Evolutionary conservation across 2,888 invertebrate genomes (phyloP).

Genomic region (Scaptomyza reducta): DNA sequence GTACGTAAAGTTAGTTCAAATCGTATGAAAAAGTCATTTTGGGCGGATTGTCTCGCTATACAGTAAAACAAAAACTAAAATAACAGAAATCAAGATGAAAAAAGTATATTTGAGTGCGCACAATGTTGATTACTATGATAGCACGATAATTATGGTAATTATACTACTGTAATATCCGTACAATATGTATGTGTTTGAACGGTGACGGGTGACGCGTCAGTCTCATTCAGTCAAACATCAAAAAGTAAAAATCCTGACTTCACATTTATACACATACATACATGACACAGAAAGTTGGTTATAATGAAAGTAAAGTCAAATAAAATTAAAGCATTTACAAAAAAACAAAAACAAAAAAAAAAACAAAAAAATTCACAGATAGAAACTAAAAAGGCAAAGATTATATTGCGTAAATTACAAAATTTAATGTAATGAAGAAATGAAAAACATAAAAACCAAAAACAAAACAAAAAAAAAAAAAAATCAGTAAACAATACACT

Average conservation of each 20-base stretch:
- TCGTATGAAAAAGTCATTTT: constrained; percentile 46
- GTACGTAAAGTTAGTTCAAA: constrained; percentile 68
- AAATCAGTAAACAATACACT: constrained; percentile 69
- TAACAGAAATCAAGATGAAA: background rate
- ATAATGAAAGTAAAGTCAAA: constrained; percentile 70
- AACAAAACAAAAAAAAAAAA: constrained; percentile 19
- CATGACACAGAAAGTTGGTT: constrained; percentile 46
- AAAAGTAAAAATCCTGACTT: constrained; percentile 39
- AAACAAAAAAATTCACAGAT: constrained; percentile 63
- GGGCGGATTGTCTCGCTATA: constrained; percentile 19
- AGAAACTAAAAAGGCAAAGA: constrained; percentile 45
- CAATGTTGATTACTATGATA: constrained; percentile 38
- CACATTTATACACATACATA: constrained; percentile 19
- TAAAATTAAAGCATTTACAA: constrained; percentile 81
- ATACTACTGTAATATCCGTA: constrained; percentile 37
- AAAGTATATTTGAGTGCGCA: constrained; percentile 23
- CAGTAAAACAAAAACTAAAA: constrained; percentile 26
- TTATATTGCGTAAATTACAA: constrained; percentile 62
- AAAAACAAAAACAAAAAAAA: constrained; percentile 53
- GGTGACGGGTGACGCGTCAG: constrained; percentile 18
- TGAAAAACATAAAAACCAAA: constrained; percentile 29
- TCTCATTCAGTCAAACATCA: constrained; percentile 34
- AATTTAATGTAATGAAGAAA: constrained; percentile 51
- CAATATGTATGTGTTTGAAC: constrained; percentile 20
- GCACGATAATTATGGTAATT: constrained; percentile 43